Conservation (phyloP, 2,888 invertebrate genomes). For the Sinodicranocentrus sp. region DNA sequence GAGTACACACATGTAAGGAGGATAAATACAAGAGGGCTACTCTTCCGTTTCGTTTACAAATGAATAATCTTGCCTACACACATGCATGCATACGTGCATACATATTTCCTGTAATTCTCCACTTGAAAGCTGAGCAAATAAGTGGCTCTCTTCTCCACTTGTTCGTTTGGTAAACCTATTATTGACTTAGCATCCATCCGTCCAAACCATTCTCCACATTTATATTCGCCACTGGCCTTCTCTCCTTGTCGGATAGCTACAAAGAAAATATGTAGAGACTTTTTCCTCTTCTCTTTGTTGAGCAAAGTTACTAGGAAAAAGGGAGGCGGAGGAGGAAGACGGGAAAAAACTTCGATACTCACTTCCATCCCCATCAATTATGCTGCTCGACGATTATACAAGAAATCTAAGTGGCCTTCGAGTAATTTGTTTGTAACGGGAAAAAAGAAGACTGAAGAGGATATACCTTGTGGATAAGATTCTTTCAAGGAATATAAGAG, state of each 20-base stretch:
- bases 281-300: not conserved
- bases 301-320: not conserved
- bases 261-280: not conserved
- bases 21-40: constrained; percentile 32
- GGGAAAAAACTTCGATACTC: not conserved
- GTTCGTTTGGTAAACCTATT: constrained; percentile 27
- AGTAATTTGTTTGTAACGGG: constrained; percentile 1
- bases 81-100: constrained; percentile 3
- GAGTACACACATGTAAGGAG: constrained; percentile 3
- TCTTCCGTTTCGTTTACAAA: constrained; percentile 10
- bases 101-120: constrained; percentile 18
- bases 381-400: constrained; percentile 1
- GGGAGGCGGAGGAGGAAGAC: not conserved
- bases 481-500: not conserved
- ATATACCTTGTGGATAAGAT: not conserved
- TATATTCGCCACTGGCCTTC: not conserved
- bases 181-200: constrained; percentile 18
- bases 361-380: constrained; percentile 11
- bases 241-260: not conserved
- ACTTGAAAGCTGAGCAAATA: not conserved
- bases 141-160: constrained; percentile 3
- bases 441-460: not conserved
- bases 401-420: not conserved
- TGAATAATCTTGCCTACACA: constrained; percentile 2
- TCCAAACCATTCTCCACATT: not conserved